These are phyloP conservation scores for Cynocephalus volans DNA, from an alignment of 2,113 vertebrate species.

Conservation along the genomic window DNA sequence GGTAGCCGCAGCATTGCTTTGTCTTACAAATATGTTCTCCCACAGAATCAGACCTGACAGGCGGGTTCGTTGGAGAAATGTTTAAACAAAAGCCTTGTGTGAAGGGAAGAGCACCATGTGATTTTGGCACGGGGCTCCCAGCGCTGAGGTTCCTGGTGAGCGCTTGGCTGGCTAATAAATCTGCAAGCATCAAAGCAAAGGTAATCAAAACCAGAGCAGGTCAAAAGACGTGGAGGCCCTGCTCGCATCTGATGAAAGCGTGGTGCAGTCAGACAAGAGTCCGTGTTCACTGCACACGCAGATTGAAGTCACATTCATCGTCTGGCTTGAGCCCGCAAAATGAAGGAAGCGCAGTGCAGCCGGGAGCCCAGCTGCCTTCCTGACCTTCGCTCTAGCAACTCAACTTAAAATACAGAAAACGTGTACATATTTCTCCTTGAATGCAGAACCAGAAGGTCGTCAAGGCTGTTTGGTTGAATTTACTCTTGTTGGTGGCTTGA, in stretches of 20 bases:
- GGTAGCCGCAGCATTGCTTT: constrained; percentile 87
- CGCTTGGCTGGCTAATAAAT: constrained; percentile 77
- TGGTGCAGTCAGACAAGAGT: constrained; percentile 84
- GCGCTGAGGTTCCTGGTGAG: constrained; percentile 65
- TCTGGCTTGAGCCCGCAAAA: constrained; percentile 77
- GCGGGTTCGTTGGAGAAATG: constrained; percentile 85
- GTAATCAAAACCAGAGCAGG: constrained; percentile 65
- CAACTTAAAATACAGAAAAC: constrained; percentile 3
- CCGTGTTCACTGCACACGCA: constrained; percentile 66
- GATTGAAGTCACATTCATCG: constrained; percentile 73
- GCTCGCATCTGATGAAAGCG: constrained; percentile 63
- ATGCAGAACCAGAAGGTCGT: background rate
- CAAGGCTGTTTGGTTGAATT: background rate
- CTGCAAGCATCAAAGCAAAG: constrained; percentile 70
- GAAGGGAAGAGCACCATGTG: constrained; percentile 66
- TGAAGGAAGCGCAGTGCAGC: constrained; percentile 47
- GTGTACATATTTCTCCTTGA: background rate
- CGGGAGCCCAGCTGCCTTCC: constrained; percentile 72
- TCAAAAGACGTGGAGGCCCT: constrained; percentile 69
- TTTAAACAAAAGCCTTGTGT: constrained; percentile 88
- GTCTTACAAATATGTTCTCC: constrained; percentile 89
- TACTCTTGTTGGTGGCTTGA: background rate
- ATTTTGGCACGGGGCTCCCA: constrained; percentile 62
- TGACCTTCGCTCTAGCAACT: constrained; percentile 68
- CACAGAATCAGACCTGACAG: constrained; percentile 85